phyloP scores from a whole-genome alignment of 2,888 invertebrate genomes.

The Platynereis dumerilii region DNA sequence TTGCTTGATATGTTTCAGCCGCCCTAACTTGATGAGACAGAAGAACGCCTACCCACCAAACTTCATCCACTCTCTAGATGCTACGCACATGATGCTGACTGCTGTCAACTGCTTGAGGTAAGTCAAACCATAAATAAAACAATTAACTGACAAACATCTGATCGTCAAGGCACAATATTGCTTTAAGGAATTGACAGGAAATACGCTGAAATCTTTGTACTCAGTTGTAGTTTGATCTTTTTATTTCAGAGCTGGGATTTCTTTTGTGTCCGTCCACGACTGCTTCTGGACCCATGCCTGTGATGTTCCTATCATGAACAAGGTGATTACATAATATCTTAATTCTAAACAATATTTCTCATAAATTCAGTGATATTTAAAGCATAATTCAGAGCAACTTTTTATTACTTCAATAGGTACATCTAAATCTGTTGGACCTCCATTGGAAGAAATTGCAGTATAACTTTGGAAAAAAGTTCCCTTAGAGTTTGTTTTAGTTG shows the following conservation, averaged over 20 bases:
- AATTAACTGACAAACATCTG: too few relatives aligned
- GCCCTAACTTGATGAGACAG: conserved; percentile 64
- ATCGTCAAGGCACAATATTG: too few relatives aligned
- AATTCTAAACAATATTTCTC: not conserved
- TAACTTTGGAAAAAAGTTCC: too few relatives aligned
- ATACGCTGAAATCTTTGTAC: not conserved
- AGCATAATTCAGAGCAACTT: too few relatives aligned
- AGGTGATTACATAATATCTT: conserved; percentile 67
- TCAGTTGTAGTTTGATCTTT: too few relatives aligned
- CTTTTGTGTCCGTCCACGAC: conserved; percentile 97
- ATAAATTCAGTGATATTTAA: too few relatives aligned
- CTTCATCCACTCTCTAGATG: conserved; percentile 98
- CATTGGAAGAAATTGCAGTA: too few relatives aligned
- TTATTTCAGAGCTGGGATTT: conserved; percentile 72
- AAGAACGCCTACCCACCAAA: conserved; percentile 97
- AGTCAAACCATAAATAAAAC: not conserved
- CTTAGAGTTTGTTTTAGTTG: too few relatives aligned
- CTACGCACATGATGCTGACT: conserved; percentile 99
- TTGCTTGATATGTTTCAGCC: conserved; percentile 38
- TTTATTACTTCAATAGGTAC: too few relatives aligned
- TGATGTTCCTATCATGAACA: conserved; percentile 86
- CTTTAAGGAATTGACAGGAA: not conserved
- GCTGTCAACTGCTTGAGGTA: conserved; percentile 76
- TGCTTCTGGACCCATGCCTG: conserved; percentile 99
- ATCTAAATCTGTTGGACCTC: too few relatives aligned